Conservation (phyloP, 2,797 vertebrate species). For the Eulemur rubriventer region DNA sequence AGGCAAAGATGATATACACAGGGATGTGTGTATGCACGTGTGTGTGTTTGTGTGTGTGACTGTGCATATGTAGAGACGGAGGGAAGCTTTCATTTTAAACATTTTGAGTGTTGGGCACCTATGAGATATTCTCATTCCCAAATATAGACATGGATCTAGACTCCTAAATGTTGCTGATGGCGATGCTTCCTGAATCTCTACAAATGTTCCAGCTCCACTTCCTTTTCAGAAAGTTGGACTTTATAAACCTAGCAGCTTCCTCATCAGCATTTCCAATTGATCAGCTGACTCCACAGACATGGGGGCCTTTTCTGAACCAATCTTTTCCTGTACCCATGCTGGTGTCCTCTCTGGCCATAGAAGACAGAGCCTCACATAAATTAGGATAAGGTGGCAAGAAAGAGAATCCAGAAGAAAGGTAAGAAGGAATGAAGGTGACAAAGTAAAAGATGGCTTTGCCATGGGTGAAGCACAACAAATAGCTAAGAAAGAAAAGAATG, state of each 20-base stretch:
- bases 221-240: neutral
- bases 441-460: neutral
- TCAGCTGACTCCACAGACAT: neutral
- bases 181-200: neutral
- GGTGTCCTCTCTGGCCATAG: neutral
- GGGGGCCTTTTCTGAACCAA: neutral
- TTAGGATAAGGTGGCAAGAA: neutral
- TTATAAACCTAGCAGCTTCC: neutral
- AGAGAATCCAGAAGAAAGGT: neutral
- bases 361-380: neutral
- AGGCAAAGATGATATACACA: neutral
- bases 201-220: neutral
- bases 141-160: neutral
- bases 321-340: no score
- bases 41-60: neutral
- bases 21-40: neutral
- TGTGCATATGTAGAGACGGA: neutral
- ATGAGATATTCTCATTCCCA: neutral
- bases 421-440: neutral
- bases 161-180: neutral
- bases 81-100: neutral
- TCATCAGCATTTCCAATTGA: neutral
- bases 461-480: neutral
- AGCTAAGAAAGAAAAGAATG: neutral
- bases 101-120: neutral